Base-by-base conservation (phyloP, 2,888 invertebrate genomes). In the Platycheirus rosarum region DNA sequence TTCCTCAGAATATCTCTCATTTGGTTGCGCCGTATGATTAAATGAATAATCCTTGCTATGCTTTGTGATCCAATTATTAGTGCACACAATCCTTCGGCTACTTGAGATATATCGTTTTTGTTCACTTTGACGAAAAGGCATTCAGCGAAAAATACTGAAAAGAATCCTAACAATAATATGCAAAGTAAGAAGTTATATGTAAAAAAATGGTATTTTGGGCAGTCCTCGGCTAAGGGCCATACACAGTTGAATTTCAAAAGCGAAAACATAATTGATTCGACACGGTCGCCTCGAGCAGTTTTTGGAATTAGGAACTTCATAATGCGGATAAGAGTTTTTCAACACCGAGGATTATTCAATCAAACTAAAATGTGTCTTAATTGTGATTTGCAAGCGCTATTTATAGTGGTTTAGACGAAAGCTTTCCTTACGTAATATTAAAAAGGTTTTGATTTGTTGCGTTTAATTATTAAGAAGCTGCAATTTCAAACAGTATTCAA, bases 11-110 rank as follows among this genome's bases (percentile, higher is more conserved):
- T 6, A 29, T 42, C 18, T 9, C 66, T 51, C 40, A 68, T 49
- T 53, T 68, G 26, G 9, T 53, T 40, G 0, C 66, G 53, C 11
- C 53, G 26, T 9, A 42, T n/a, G 2, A 53, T 53, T 8, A 68
- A 42, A 11, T 53, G 51, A 2, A 44, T 29, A 32, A 68, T 2
- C 18, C 66, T 23, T 18, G 9, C 13, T 9, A 68, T 40, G 40
- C 26, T 35, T 9, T 53, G 53, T 3, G 16, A 5, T 32, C 51
- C 66, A 16, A 68, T 53, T 7, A 68, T 18, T 11, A 53, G 18
- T 5, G 66, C 37, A 49, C 51, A 53, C 4, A 68, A 42, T 23
- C 66, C 66, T 42, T 68, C 66, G n/a, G 66, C 42, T 18, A 68
- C 42, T 29, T 29, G 35, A 1, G 53, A 44, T 18, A 68, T 53